A percentile compares a stretch with the other conserved stretches of the same genome.
Evolutionary conservation across 2,888 invertebrate species (phyloP).

Genomic region (Cetonia aurata): DNA sequence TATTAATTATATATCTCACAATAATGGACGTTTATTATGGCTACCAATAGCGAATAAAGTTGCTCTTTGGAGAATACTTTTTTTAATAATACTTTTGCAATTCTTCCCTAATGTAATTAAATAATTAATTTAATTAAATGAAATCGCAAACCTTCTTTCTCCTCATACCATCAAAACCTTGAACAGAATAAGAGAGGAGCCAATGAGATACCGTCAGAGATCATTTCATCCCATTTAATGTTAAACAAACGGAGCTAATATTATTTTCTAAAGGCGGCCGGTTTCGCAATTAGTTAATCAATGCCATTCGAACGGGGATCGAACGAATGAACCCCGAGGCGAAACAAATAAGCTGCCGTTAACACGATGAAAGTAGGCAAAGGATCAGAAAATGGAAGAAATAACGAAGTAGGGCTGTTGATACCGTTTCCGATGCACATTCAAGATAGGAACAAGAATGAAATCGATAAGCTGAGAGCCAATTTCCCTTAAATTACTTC

Average conservation of each 20-base stretch:
- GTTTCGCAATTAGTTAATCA: slow-evolving; percentile 41
- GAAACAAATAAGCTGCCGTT: slow-evolving; percentile 38
- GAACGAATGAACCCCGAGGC: slow-evolving; percentile 16
- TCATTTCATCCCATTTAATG: slow-evolving; percentile 32
- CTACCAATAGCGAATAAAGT: not conserved
- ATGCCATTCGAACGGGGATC: slow-evolving; percentile 38
- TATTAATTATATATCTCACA: no score
- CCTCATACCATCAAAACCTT: not conserved
- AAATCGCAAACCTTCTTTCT: slow-evolving; percentile 11
- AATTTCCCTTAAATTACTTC: slow-evolving; percentile 33
- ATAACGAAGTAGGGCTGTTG: slow-evolving; percentile 8
- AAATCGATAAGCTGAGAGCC: slow-evolving; percentile 30
- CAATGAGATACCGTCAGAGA: slow-evolving; percentile 6
- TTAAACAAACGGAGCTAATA: slow-evolving; percentile 33
- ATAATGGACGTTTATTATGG: no score
- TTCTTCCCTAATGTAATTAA: slow-evolving; percentile 32
- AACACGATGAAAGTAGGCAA: slow-evolving; percentile 37
- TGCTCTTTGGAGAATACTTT: not conserved
- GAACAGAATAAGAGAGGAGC: not conserved
- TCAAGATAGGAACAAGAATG: not conserved
- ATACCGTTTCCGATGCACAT: not conserved
- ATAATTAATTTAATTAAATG: slow-evolving; percentile 32
- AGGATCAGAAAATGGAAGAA: slow-evolving; percentile 12
- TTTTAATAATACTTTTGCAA: not conserved
- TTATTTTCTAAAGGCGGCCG: slow-evolving; percentile 27